Evolutionary conservation across 2,888 invertebrate species (phyloP), one percentile per base, ranked within the genome.

Genomic region (Leptarthrus brevirostris): DNA sequence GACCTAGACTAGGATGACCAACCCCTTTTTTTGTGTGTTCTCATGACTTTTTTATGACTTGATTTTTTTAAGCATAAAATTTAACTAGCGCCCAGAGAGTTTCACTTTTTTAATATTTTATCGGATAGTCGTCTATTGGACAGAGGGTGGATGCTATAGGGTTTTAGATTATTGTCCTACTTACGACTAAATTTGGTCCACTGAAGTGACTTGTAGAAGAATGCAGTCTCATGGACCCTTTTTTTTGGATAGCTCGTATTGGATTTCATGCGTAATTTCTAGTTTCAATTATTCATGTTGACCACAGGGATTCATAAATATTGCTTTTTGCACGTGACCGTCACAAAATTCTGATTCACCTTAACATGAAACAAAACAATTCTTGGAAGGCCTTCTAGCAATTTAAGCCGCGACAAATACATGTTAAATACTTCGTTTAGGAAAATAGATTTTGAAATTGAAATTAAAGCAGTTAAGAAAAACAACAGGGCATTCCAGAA

Each of bases 51-150:
- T 69, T 69, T 69, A 69, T 69, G 12, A 52, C 30, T 30, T 69
- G 69, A 69, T 69, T 69, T 69, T 64, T 69, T 22, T n/a, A n/a
- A 24, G 16, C 69, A 69, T 69, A 69, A 69, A 69, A 69, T 52
- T 69, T 69, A 69, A 69, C 52, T 69, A 66, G 69, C 52, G 20
- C 69, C 52, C 18, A 16, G 69, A 69, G 69, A 22, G 52, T 69
- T 69, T 69, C 10, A 8, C 66, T 52, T 69, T 3, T 40, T 69
- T 52, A 69, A 69, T 69, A 69, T 30, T 69, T 64, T 47, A 64
- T 20, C 4, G 49, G n/a, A 49, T 49, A 49, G 4, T 18, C 49
- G 5, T 49, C 18, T 20, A 20, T 49, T 4, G 5, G 26, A 52
- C 26, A 10, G 12, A 47, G 47, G 18, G n/a, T 22, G 3, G 36